Evolutionary conservation across 2,888 invertebrate genomes (phyloP).

Genomic region (Allolobophora icterica): DNA sequence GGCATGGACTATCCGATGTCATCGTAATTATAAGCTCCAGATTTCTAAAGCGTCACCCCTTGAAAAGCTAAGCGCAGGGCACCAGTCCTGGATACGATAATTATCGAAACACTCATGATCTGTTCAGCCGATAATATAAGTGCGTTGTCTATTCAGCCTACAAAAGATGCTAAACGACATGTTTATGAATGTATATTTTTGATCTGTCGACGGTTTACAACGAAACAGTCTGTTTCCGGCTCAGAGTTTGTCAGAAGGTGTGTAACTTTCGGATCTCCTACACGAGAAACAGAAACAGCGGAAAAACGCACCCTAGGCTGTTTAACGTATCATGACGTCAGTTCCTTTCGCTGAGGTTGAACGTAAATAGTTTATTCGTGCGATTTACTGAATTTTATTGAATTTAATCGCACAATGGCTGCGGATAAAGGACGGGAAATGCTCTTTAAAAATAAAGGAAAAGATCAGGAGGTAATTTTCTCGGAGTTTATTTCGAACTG

Average conservation of each 20-base stretch:
- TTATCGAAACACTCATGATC: too few relatives aligned
- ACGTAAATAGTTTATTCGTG: conserved; percentile 13
- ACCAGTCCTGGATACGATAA: too few relatives aligned
- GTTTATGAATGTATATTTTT: too few relatives aligned
- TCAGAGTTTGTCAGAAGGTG: neutral
- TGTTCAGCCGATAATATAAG: too few relatives aligned
- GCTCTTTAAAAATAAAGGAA: conserved; percentile 89
- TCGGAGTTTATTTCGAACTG: neutral
- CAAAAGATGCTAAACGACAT: too few relatives aligned
- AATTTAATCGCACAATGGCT: conserved; percentile 40
- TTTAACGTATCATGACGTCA: conserved; percentile 21
- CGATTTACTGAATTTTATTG: neutral
- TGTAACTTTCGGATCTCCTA: neutral
- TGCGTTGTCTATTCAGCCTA: too few relatives aligned
- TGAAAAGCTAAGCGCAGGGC: too few relatives aligned
- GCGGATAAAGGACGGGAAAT: conserved; percentile 40
- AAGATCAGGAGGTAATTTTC: conserved; percentile 92
- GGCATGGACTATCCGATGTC: too few relatives aligned
- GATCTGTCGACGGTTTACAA: too few relatives aligned
- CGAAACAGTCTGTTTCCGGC: neutral
- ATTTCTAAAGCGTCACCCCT: too few relatives aligned
- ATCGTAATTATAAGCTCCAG: too few relatives aligned
- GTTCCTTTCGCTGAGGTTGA: conserved; percentile 24
- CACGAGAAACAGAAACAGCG: neutral
- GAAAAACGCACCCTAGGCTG: neutral